Percentiles rank a stretch among this genome's conserved stretches.
phyloP scores from a whole-genome alignment of 2,888 invertebrate species.

The Caenorhabditis angaria region DNA sequence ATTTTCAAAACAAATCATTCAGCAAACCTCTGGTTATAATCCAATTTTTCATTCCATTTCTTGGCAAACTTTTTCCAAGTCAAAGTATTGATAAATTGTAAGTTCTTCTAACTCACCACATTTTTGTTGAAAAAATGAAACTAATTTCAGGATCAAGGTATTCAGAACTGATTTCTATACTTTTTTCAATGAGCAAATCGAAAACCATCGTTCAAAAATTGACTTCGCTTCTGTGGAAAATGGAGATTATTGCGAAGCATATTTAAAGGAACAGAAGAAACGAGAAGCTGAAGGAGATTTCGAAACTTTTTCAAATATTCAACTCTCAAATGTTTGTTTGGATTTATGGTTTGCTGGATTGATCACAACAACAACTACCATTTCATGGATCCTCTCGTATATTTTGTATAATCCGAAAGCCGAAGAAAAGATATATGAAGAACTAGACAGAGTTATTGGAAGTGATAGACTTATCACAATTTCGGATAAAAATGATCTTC shows the following conservation, averaged over 20 bases:
- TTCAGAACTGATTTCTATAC: constrained; percentile 26
- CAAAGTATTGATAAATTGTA: neutral
- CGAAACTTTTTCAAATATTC: constrained; percentile 25
- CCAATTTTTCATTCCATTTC: constrained; percentile 11
- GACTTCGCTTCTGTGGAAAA: too few relatives aligned
- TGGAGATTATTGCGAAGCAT: too few relatives aligned
- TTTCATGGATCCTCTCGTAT: constrained; percentile 27
- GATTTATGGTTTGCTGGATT: constrained; percentile 38
- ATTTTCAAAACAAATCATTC: constrained; percentile 12
- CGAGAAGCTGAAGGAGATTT: constrained; percentile 29
- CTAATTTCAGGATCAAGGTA: constrained; percentile 6
- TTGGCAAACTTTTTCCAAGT: constrained; percentile 14
- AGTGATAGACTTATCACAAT: constrained; percentile 42
- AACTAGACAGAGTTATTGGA: constrained; percentile 52
- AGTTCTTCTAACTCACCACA: neutral
- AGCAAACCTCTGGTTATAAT: constrained; percentile 9
- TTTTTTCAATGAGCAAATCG: too few relatives aligned
- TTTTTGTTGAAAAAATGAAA: neutral
- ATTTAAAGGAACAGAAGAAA: constrained; percentile 35
- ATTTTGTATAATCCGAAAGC: constrained; percentile 25
- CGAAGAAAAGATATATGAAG: constrained; percentile 50
- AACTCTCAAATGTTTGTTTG: constrained; percentile 25
- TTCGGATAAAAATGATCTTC: constrained; percentile 46
- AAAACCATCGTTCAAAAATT: too few relatives aligned
- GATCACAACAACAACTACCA: constrained; percentile 18